Base-by-base conservation (phyloP, 2,113 vertebrate species). In the Pedetes capensis region DNA sequence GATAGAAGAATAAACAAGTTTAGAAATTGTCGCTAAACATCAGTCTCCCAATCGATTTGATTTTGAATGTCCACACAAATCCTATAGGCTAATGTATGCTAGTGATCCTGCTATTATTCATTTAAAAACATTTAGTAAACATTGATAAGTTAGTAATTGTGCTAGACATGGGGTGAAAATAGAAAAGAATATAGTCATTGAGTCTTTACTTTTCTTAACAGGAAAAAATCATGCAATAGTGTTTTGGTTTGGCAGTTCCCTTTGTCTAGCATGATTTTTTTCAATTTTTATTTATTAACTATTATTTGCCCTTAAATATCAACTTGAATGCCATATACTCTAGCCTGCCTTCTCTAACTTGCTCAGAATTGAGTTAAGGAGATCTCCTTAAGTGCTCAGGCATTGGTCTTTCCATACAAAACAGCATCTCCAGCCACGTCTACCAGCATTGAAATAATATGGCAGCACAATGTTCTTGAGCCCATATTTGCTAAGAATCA, bases 51-150 rank as follows among this genome's bases (percentile, higher is more conserved):
- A 11, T 86, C 20, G 10, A 22, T 42, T 81, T 44, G 49, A 39
- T 61, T 93, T 93, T 82, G 16, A 44, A 95, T 69, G 78, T n/a
- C 47, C 76, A 39, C 32, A 78, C 44, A 64, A 47, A 78, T 47
- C 22, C 37, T 55, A 44, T 59, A 82, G 47, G 29, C 25, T 83
- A 51, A 61, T 47, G 39, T 61, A 78, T 59, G 27, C 32, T 89
- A 94, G 61, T 69, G 42, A 79, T 75, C 61, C 59, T 91, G 32
- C 47, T 53, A 17, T 78, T 57, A 85, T 37, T 93, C 42, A 95
- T 51, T 94, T 51, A 61, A 94, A 92, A 95, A 25, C 81, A 53
- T 44, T 63, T 80, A 69, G 53, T 69, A 87, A 92, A 44, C 34
- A 89, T 68, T 85, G 49, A 49, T 83, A 64, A 42, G 71, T 44